Evolutionary conservation across 1,140 invertebrate species (phyloP).

Genomic region (Drosophila parabipectinata): DNA sequence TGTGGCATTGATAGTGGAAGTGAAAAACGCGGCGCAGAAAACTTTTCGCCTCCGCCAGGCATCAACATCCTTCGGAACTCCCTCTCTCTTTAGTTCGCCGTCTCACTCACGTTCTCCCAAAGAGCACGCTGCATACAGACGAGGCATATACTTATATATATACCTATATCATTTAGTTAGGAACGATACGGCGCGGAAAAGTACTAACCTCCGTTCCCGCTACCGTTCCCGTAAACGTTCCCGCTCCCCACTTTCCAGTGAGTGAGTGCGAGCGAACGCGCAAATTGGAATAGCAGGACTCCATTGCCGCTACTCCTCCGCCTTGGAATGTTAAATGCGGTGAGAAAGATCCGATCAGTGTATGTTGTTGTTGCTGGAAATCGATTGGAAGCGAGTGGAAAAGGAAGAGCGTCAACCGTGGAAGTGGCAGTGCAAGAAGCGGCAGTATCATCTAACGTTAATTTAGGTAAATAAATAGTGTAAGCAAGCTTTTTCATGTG

Average conservation of each 20-base stretch:
- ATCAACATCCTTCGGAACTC: slow-evolving; percentile 73
- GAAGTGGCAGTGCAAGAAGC: slow-evolving; percentile 71
- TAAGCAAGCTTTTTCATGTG: background rate
- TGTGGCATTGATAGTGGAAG: slow-evolving; percentile 28
- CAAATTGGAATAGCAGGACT: slow-evolving; percentile 41
- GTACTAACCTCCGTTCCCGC: slow-evolving; percentile 72
- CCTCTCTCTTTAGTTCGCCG: slow-evolving; percentile 46
- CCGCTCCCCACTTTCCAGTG: slow-evolving; percentile 24
- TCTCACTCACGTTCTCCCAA: slow-evolving; percentile 60
- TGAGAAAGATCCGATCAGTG: slow-evolving; percentile 80
- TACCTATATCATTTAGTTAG: slow-evolving; percentile 77
- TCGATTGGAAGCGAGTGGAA: slow-evolving; percentile 60
- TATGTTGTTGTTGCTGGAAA: slow-evolving; percentile 71
- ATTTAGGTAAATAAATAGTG: slow-evolving; percentile 66
- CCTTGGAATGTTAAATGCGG: slow-evolving; percentile 83
- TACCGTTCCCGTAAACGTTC: slow-evolving; percentile 31
- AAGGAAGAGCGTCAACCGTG: slow-evolving; percentile 64
- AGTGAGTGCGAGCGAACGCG: slow-evolving; percentile 32
- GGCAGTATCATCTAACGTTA: slow-evolving; percentile 75
- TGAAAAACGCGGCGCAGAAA: slow-evolving; percentile 23
- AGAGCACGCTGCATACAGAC: slow-evolving; percentile 66
- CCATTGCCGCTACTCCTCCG: slow-evolving; percentile 42
- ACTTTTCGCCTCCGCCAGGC: slow-evolving; percentile 54
- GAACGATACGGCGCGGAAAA: slow-evolving; percentile 76
- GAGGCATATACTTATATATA: slow-evolving; percentile 46